Conservation (phyloP, 1,140 invertebrate species). For the Magallana angulata region DNA sequence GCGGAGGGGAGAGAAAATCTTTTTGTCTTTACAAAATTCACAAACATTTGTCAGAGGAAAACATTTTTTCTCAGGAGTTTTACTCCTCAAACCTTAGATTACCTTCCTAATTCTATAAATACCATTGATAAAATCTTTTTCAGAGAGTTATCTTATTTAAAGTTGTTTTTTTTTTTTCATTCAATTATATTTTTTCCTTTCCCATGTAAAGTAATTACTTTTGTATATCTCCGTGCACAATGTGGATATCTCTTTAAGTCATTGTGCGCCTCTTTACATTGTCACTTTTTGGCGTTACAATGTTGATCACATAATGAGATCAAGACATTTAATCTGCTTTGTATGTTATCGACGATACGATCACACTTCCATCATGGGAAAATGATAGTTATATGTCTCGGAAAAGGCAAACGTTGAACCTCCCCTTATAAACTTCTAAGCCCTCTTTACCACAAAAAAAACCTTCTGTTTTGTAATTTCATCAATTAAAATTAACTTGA, state of each 20-base stretch:
- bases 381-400: not conserved
- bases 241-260: not conserved
- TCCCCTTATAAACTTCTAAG: not conserved
- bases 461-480: too few relatives aligned
- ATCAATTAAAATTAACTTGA: too few relatives aligned
- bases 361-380: constrained; percentile 35
- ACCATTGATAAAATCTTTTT: too few relatives aligned
- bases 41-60: too few relatives aligned
- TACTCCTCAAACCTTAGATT: too few relatives aligned
- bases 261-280: not conserved
- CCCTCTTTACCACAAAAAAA: too few relatives aligned
- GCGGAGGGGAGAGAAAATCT: not conserved
- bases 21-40: not conserved
- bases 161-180: too few relatives aligned
- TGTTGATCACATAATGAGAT: constrained; percentile 25
- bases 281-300: not conserved
- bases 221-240: not conserved
- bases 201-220: not conserved
- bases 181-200: not conserved
- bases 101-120: too few relatives aligned
- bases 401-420: not conserved
- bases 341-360: not conserved
- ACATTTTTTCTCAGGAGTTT: too few relatives aligned
- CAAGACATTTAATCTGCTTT: not conserved
- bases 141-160: too few relatives aligned